Base-by-base conservation (phyloP, 2,888 invertebrate species). In the Perizoma affinitatum region DNA sequence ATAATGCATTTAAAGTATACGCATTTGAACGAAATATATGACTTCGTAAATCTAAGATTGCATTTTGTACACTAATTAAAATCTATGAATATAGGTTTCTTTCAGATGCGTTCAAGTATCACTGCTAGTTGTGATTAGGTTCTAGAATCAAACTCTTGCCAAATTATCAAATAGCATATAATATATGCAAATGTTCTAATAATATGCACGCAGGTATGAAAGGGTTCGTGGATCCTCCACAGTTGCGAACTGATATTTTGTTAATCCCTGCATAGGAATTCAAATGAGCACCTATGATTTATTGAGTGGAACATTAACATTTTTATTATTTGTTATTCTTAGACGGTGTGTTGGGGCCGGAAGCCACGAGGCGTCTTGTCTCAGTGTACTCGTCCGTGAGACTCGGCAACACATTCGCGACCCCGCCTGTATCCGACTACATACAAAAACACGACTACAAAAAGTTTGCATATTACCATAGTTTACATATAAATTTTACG, bases 311-410 rank as follows among this genome's bases (percentile, higher is more conserved):
- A 90, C 89, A 92, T 93, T 92, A 87, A 86, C 92, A 93, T 92
- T 92, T 92, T 92, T 92, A 93, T 92, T 93, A 92, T 93, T 93
- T 93, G 92, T 93, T 93, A 92, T 93, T 93, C 88, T 92, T 92
- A 86, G 87, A 88, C 87, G 87, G 88, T 87, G 86, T 54, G 80
- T 72, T 82, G 78, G 88, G 90, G 90, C 88, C 89, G 91, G 92
- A 90, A 91, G 91, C 87, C 90, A 90, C 90, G 91, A 86, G 89
- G 89, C 89, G 80, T 86, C 80, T 83, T 88, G 92, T 92, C 89
- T 90, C 88, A 84, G 89, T 79, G 83, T 85, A 84, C 74, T 90
- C 90, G 84, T 73, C 90, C 92, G 92, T 92, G 92, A 90, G 92
- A 92, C 84, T 86, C 73, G 67, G 74, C 74, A 75, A 83, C 77